Evolutionary conservation across 2,797 vertebrate species (phyloP), one percentile per base, ranked within the genome.

Genomic region (Malacoctenus gilli): DNA sequence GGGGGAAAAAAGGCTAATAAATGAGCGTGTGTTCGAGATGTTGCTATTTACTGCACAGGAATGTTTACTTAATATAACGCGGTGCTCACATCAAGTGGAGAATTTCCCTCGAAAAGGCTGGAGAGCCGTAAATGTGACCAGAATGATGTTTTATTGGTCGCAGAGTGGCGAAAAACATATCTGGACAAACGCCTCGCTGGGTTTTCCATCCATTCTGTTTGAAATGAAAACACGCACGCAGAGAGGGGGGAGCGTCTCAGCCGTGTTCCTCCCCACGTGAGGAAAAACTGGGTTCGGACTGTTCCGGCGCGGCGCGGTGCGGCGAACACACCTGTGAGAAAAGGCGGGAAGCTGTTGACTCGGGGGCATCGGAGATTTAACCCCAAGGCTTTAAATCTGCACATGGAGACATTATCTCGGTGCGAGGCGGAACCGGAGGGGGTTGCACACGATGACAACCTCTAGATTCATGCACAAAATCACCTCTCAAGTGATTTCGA

Each of bases 111-210:
- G 38, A 56, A 52, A 62, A 61, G 68, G 8, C 77, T 20, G 39
- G 73, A 70, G 77, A 56, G 65, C 35, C 52, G 44, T 86, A 77
- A 83, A 76, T 66, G 69, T 78, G 71, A 59, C 60, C 44, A 56
- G 67, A 64, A 49, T 44, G 4, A 3, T 75, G 59, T 73, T 86
- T 84, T 81, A 83, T 81, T 75, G 55, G 59, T 69, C 16, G 20
- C 28, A 36, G 57, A 71, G 68, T 16, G 16, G 25, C 12, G 4
- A 71, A 72, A 77, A 75, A 64, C 20, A 22, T 28, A 68, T 67
- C 34, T 77, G 67, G 68, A 81, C 56, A 39, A 50, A 73, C 7
- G 23, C 61, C 56, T 60, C 3, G 4, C 31, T 46, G 58, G 11
- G 12, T 70, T 79, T 80, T 83, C 61, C 59, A 41, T 14, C 37